Evolutionary conservation across 2,113 vertebrate species (phyloP), one percentile per base, ranked within the genome.

Genomic region (Octodon degus): DNA sequence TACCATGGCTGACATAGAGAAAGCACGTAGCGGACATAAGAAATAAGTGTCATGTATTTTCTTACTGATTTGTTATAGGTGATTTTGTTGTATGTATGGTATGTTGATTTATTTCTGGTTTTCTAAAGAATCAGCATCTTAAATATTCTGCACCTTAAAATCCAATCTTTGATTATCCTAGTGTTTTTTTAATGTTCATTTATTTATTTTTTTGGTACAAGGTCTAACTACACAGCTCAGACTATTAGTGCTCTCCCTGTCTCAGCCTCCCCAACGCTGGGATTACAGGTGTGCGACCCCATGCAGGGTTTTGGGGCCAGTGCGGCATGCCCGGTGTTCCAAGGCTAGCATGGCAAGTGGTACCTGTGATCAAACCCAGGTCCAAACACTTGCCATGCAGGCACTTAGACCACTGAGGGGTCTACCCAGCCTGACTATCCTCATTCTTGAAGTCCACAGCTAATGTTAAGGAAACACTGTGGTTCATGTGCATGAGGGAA

Each of bases 1-100:
- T 65, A 40, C 11, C 84, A 77, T 40, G 13, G 11, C 53, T 82
- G 65, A 82, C 11, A 72, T 16, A 24, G 9, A 86, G 62, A 67
- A 85, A 91, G 16, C 77, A 0, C 84, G 20, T 58, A 9, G 16
- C 82, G 34, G 11, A 22, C 63, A 10, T 32, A 82, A 19, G 30
- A 93, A 84, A 90, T 89, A 85, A 58, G 5, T 86, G 86, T 65
- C 43, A 67, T 80, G 88, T 92, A 47, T 30, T 67, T 90, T 89
- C 25, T 88, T 24, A 89, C 10, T 87, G 77, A 32, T 86, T 63
- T 82, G 1, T 63, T 81, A 47, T 63, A 47, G 0, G 4, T 25
- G 24, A 27, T 84, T 91, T 68, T 30, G 12, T 88, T 53, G 68
- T 89, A 7, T 53, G 68, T 89, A 7, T 63, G 6, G 74, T 79